Evolutionary conservation across 2,113 vertebrate species (phyloP).

Genomic region (Campylomormyrus tamandua): DNA sequence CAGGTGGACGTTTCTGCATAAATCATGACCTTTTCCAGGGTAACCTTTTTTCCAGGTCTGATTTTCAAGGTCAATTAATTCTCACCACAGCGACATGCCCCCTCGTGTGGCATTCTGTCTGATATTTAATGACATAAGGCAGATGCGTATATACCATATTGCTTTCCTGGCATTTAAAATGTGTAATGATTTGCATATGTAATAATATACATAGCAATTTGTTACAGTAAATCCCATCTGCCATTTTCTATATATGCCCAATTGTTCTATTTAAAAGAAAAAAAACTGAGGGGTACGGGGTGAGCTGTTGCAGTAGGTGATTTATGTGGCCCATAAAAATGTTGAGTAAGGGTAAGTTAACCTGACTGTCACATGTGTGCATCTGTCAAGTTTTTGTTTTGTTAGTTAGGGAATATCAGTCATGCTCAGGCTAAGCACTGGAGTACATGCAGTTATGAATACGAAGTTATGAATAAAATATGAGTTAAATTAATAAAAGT

Average conservation of each 20-base stretch:
- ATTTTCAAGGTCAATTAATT: background rate
- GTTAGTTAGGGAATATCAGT: background rate
- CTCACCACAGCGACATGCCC: background rate
- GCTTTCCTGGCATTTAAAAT: constrained; percentile 8
- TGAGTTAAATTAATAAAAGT: background rate
- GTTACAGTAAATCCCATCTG: constrained; percentile 1
- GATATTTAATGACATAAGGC: background rate
- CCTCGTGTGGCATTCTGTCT: background rate
- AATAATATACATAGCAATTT: constrained; percentile 9
- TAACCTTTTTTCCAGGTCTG: background rate
- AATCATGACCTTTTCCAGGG: background rate
- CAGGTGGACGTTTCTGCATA: background rate
- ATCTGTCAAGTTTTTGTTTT: background rate
- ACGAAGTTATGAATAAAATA: background rate
- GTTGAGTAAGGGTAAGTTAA: constrained; percentile 15
- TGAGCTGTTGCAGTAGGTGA: background rate
- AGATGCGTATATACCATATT: background rate
- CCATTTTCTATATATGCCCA: constrained; percentile 8
- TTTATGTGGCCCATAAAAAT: constrained; percentile 9
- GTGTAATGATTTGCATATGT: background rate
- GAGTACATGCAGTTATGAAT: background rate
- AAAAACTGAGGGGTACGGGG: background rate
- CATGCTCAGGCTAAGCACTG: background rate
- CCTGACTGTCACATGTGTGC: constrained; percentile 13
- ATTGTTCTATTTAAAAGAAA: constrained; percentile 13